Evolutionary conservation across 1,140 invertebrate genomes (phyloP).

Genomic region (Globodera ellingtonae): DNA sequence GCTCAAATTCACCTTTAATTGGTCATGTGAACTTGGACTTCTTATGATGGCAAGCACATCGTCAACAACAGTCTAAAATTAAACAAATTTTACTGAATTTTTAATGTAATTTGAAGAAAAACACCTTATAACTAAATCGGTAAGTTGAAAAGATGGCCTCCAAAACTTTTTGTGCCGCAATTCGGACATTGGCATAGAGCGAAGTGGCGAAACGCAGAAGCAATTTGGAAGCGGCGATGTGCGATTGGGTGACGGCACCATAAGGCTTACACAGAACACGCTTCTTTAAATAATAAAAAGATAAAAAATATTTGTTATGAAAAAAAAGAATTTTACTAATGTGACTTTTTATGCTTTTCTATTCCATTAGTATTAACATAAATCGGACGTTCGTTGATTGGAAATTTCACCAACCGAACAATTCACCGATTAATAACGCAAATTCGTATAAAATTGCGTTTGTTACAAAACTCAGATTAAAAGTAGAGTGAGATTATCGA

Average conservation of each 20-base stretch:
- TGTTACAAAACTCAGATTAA: too few species aligned
- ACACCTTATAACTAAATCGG: slow-evolving; percentile 70
- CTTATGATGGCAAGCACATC: slow-evolving; percentile 71
- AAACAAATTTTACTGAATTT: not conserved
- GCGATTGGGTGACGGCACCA: slow-evolving; percentile 36
- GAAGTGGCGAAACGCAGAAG: slow-evolving; percentile 44
- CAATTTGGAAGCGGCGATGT: slow-evolving; percentile 42
- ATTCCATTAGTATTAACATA: too few species aligned
- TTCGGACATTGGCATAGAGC: slow-evolving; percentile 69
- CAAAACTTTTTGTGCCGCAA: slow-evolving; percentile 72
- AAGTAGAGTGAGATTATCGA: too few species aligned
- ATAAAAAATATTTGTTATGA: too few species aligned
- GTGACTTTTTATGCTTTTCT: too few species aligned
- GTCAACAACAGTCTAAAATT: slow-evolving; percentile 54
- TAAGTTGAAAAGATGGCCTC: slow-evolving; percentile 69
- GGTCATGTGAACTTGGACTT: slow-evolving; percentile 72
- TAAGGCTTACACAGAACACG: slow-evolving; percentile 44
- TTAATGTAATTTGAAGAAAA: not conserved
- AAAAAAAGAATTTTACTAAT: too few species aligned
- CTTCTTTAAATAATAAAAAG: slow-evolving; percentile 33
- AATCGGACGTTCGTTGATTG: too few species aligned
- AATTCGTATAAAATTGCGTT: too few species aligned
- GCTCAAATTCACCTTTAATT: slow-evolving; percentile 72
- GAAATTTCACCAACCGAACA: too few species aligned
- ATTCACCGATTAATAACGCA: too few species aligned